Conservation (phyloP, 1,140 invertebrate species). For the Eulimnadia texana region DNA sequence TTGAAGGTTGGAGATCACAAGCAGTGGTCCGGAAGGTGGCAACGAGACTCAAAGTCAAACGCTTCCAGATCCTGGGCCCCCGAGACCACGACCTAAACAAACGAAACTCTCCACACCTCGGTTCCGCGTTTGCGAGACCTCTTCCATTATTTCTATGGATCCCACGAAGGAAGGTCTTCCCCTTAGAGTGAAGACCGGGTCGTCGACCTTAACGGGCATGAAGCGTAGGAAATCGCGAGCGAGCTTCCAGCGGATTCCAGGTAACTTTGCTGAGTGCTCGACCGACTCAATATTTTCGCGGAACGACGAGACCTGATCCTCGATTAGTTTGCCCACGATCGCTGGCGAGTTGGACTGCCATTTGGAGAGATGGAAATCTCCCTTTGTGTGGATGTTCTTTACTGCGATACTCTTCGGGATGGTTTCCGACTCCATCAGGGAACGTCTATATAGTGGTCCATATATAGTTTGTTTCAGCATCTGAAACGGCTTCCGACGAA, state of each 20-base stretch:
- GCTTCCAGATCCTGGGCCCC: no score
- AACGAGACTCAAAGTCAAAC: no score
- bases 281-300: no score
- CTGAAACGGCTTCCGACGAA: neutral
- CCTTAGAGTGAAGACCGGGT: neutral
- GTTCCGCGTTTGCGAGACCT: no score
- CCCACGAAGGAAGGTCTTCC: no score
- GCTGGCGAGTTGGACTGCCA: conserved; percentile 3
- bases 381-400: neutral
- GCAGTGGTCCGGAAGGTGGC: no score
- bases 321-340: neutral
- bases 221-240: neutral
- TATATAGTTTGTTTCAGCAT: conserved; percentile 14
- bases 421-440: neutral
- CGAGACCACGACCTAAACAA: no score
- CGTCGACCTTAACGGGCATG: neutral
- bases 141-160: no score
- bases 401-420: neutral
- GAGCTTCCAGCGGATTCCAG: neutral
- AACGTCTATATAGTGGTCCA: conserved; percentile 18
- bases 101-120: no score
- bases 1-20: no score
- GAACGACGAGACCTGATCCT: no score
- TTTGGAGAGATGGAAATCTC: conserved; percentile 7
- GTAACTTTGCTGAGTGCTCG: neutral